These are phyloP conservation scores for Stegodyphus mimosarum DNA, from an alignment of 1,140 invertebrate genomes.

Conservation along the genomic window DNA sequence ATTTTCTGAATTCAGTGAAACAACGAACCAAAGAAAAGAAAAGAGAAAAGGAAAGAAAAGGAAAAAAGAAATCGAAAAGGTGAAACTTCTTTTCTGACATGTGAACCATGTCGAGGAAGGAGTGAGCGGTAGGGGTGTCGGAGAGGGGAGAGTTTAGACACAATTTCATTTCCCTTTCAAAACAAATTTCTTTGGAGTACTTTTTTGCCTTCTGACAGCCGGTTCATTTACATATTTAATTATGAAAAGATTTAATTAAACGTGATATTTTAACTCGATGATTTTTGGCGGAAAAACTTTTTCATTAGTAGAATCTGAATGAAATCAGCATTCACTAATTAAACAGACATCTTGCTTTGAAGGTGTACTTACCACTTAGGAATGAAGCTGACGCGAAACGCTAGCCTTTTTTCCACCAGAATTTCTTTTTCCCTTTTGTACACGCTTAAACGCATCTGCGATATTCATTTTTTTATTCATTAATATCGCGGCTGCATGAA, in stretches of 20 bases:
- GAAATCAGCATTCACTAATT: constrained; percentile 44
- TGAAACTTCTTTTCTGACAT: constrained; percentile 44
- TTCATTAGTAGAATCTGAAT: constrained; percentile 42
- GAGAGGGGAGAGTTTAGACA: constrained; percentile 26
- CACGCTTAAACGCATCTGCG: constrained; percentile 27
- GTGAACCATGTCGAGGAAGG: constrained; percentile 4
- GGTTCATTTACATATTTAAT: constrained; percentile 61
- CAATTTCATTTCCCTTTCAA: constrained; percentile 61
- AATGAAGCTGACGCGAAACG: constrained; percentile 34
- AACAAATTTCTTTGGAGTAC: constrained; percentile 58
- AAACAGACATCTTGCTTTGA: constrained; percentile 58
- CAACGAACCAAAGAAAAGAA: constrained; percentile 10
- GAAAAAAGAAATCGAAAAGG: constrained; percentile 20
- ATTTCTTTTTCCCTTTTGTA: constrained; percentile 41
- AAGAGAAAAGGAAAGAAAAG: constrained; percentile 18
- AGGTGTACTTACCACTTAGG: constrained; percentile 20
- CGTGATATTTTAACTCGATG: constrained; percentile 61
- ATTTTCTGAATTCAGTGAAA: neutral
- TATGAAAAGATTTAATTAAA: constrained; percentile 61
- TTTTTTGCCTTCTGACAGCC: constrained; percentile 54
- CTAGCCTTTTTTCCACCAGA: constrained; percentile 4
- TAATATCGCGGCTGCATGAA: constrained; percentile 45
- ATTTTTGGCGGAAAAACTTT: constrained; percentile 61
- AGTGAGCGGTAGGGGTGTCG: neutral
- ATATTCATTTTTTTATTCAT: constrained; percentile 41